Base-by-base conservation (phyloP, 2,113 vertebrate genomes). In the Platichthys stellatus region DNA sequence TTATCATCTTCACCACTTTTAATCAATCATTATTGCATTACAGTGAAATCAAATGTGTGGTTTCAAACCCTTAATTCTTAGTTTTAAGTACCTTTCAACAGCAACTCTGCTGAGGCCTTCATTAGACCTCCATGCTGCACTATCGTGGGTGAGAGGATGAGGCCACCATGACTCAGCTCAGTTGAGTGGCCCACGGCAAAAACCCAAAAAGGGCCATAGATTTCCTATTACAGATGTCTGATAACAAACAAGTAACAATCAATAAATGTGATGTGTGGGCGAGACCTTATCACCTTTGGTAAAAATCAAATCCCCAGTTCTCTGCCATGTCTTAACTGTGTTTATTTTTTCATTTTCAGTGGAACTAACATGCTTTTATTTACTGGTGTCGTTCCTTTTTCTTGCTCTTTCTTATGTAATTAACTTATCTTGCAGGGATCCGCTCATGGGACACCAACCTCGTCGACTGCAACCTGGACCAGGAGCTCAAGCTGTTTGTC, bases 401-500 rank as follows among this genome's bases (percentile, higher is more conserved):
- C 2, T 61, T 23, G 1, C 1, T 38, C 1, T 45, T 21, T 21
- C 31, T 54, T 31, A n/a, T 54, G 38, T 63, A 3, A 65, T 26
- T 24, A 15, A 58, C 11, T 43, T 74, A 0, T 86, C 87, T 92
- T 90, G 23, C 83, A 99, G 98, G 98, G 77, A 99, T 99, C 80
- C 96, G 97, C 66, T 97, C 98, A 83, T 99, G 98, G 98, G 97
- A 99, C 93, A 96, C 97, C 84, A 97, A 96, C 88, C 93, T 99
- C 63, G 92, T 97, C 0, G 95, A 97, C 85, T 99, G 97, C 92
- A 99, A 99, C 93, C 90, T 99, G 94, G 98, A 99, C 91, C 97
- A 98, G 92, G 98, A 99, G 81, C 94, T 99, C 68, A 99, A 99
- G 82, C 96, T 99, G 74, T 99, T 99, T 77, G 98, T 99, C 65